phyloP scores from a whole-genome alignment of 1,140 invertebrate genomes.

The Cephus cinctus region DNA sequence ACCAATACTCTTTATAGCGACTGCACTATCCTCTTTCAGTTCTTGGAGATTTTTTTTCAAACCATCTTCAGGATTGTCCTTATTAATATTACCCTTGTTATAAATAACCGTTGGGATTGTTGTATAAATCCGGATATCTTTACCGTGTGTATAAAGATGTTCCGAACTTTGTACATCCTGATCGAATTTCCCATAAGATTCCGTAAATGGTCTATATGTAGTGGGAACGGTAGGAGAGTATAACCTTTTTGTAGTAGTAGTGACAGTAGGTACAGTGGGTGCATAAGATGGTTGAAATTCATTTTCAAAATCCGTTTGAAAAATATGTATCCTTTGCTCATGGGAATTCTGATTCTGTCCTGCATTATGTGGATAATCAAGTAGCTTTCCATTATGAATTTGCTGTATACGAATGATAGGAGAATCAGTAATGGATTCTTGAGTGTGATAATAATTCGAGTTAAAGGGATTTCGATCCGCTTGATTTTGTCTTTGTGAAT shows the following conservation, averaged over 20 bases:
- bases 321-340: background rate
- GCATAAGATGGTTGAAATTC: constrained; percentile 42
- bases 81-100: no score
- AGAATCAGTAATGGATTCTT: constrained; percentile 21
- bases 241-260: constrained; percentile 41
- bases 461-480: no score
- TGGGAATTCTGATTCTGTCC: background rate
- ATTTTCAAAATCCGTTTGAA: constrained; percentile 22
- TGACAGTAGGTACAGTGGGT: constrained; percentile 47
- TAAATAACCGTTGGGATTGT: constrained; percentile 10
- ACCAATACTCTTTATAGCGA: background rate
- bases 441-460: no score
- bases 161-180: constrained; percentile 38
- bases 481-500: no score
- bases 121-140: background rate
- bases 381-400: constrained; percentile 16
- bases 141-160: constrained; percentile 33
- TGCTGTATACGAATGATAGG: constrained; percentile 34
- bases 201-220: constrained; percentile 33
- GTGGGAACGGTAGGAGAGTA: constrained; percentile 47
- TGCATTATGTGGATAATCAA: background rate
- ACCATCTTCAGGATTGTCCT: background rate
- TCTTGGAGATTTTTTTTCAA: no score
- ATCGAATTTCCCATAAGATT: constrained; percentile 33
- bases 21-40: background rate